These are phyloP conservation scores for Drosophila buzzatii DNA, from an alignment of 2,888 invertebrate species.

Conservation along the genomic window DNA sequence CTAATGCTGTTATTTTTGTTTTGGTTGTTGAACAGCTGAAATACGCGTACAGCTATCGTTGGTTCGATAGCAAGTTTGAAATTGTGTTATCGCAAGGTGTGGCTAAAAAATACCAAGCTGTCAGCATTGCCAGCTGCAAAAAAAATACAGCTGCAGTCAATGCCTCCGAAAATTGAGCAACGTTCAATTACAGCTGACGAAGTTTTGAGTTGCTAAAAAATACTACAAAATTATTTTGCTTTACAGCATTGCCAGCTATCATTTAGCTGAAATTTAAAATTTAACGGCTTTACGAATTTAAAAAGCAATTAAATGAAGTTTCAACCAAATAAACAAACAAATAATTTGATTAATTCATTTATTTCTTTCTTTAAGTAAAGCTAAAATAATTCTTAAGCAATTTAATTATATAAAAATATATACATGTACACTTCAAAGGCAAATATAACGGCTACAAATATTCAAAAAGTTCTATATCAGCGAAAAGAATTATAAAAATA, in stretches of 20 bases:
- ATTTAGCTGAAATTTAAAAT: not conserved
- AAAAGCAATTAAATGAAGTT: not conserved
- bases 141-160: not conserved
- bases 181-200: not conserved
- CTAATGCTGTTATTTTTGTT: slow-evolving; percentile 13
- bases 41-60: slow-evolving; percentile 3
- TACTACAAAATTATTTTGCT: not conserved
- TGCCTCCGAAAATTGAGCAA: not conserved
- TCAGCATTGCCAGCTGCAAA: slow-evolving; percentile 3
- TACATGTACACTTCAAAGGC: not conserved
- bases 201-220: not conserved
- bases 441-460: not conserved
- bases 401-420: not conserved
- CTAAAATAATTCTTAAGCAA: not conserved
- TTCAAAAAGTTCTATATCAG: not conserved
- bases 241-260: not conserved
- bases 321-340: not conserved
- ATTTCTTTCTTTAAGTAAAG: too few species aligned
- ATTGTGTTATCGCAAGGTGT: not conserved
- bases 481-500: not conserved
- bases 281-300: not conserved
- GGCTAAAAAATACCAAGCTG: slow-evolving; percentile 1
- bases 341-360: not conserved
- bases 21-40: slow-evolving; percentile 42
- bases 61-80: slow-evolving; percentile 7